These are phyloP conservation scores for Osedax frankpressi DNA, from an alignment of 2,888 invertebrate genomes.

Conservation along the genomic window DNA sequence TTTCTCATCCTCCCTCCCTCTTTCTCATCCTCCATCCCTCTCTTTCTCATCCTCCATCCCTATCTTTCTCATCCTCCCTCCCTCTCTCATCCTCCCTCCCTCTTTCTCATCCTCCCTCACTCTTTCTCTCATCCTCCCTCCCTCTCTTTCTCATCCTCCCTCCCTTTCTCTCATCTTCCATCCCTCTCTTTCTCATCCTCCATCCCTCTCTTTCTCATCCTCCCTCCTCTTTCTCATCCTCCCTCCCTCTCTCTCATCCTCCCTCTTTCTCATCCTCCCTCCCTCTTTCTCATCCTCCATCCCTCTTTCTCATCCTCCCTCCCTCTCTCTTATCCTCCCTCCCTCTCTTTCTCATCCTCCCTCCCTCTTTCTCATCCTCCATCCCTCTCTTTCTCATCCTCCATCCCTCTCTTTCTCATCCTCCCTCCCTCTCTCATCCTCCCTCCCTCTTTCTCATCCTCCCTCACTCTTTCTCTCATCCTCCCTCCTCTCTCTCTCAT, in stretches of 20 bases:
- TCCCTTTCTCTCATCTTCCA: neutral
- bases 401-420: too few species aligned
- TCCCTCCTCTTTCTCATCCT: neutral
- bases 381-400: too few species aligned
- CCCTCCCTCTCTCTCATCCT: neutral
- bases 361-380: neutral
- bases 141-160: neutral
- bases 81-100: neutral
- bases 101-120: slow-evolving; percentile 2
- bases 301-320: neutral
- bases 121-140: neutral
- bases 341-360: neutral
- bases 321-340: neutral
- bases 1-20: slow-evolving; percentile 17
- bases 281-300: too few species aligned
- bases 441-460: slow-evolving; percentile 1
- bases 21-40: slow-evolving; percentile 13
- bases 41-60: too few species aligned
- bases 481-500: neutral
- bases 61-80: neutral
- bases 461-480: too few species aligned
- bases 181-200: slow-evolving; percentile 11
- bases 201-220: slow-evolving; percentile 5
- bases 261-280: neutral
- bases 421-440: neutral